Evolutionary conservation across 2,797 vertebrate species (phyloP), one percentile per base, ranked within the genome.

Genomic region (Microchirus variegatus): DNA sequence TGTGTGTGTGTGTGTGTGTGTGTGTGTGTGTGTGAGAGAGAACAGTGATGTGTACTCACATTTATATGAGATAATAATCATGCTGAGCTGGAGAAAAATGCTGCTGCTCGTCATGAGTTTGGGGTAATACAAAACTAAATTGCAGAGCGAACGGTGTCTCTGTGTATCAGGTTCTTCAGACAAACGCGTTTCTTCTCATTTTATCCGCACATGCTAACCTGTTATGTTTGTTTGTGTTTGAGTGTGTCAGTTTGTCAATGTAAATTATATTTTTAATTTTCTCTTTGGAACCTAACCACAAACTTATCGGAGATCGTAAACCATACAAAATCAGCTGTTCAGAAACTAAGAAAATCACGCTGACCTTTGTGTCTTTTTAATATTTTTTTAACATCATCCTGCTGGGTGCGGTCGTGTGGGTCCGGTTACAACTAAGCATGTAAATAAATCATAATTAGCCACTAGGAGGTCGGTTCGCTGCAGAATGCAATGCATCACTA

Each of bases 261-360:
- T 78, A 83, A 77, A 75, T 77, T 36, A 44, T 54, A 19, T 53
- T 71, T 80, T 74, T 51, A 40, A 68, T 63, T 59, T 67, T 60
- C 17, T 60, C 43, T 65, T 57, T 67, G 66, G 51, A 55, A 22
- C 18, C 6, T 55, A 62, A 56, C 18, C 2, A n/a, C 45, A 60
- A 53, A 26, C 50, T 11, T 3, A 52, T 50, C 6, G 58, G n/a
- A 59, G 52, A 43, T 52, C 7, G 14, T 4, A 3, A 13, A 48
- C 49, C 56, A 18, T 58, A 36, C 12, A 38, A 56, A 37, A 3
- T 43, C 9, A 46, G 10, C 26, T 43, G 3, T 55, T 68, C 36
- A 22, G 40, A 48, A 62, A 26, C 63, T 31, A 35, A 43, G 9
- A 18, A 36, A 52, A 53, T 41, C 37, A 48, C 26, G 8, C 40